These are phyloP conservation scores for Scatophagus argus DNA, from an alignment of 2,113 vertebrate genomes.

Conservation along the genomic window DNA sequence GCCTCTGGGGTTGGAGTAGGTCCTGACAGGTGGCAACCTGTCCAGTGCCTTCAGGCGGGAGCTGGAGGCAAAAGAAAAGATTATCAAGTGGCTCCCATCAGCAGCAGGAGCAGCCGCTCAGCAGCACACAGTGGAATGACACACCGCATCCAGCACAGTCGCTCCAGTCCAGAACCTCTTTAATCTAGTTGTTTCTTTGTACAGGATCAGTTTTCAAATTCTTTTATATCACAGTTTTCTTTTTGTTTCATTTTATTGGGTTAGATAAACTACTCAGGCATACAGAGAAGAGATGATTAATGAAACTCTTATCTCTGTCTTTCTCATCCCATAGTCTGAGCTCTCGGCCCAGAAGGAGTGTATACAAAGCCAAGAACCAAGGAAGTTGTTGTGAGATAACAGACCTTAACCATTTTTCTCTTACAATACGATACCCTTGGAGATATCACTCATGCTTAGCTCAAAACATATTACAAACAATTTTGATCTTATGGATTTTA, in stretches of 20 bases:
- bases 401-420: conserved; percentile 5
- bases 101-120: not conserved
- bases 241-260: conserved; percentile 33
- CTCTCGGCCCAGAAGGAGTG: not conserved
- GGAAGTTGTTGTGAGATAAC: conserved; percentile 13
- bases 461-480: not conserved
- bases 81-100: not conserved
- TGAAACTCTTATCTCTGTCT: conserved; percentile 20
- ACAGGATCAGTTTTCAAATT: conserved; percentile 16
- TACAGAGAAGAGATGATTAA: conserved; percentile 4
- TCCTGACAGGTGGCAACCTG: conserved; percentile 18
- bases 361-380: conserved; percentile 14
- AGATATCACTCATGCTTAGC: not conserved
- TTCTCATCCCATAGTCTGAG: conserved; percentile 6
- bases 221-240: conserved; percentile 2
- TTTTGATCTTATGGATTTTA: not conserved
- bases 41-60: not conserved
- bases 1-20: not conserved
- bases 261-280: conserved; percentile 9
- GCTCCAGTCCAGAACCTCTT: not conserved
- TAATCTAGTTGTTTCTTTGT: not conserved
- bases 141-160: not conserved
- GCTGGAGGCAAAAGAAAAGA: not conserved
- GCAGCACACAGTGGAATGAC: not conserved
- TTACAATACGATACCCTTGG: not conserved